A percentile compares a stretch with the other conserved stretches of the same genome.
phyloP scores from a whole-genome alignment of 2,888 invertebrate species.

The Lasioglossum calceatum region DNA sequence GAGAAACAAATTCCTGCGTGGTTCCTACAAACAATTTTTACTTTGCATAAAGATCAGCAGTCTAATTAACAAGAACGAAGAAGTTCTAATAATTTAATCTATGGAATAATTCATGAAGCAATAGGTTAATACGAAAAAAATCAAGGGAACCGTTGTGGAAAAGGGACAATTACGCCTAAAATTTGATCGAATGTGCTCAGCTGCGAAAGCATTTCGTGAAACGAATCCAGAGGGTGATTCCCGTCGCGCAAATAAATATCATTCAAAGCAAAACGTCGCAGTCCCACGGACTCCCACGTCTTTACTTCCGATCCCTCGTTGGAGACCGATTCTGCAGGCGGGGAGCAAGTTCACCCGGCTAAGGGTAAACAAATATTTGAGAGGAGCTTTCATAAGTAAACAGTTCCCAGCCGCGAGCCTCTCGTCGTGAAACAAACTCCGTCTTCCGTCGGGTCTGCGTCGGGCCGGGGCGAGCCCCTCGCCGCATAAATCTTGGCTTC shows the following conservation, averaged over 20 bases:
- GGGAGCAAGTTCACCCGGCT: slow-evolving; percentile 45
- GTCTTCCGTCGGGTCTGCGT: slow-evolving; percentile 16
- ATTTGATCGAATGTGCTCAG: neutral
- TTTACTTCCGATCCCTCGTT: slow-evolving; percentile 14
- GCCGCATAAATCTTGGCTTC: slow-evolving; percentile 23
- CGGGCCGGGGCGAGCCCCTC: neutral
- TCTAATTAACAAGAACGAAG: neutral
- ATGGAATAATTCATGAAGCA: neutral
- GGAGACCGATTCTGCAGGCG: slow-evolving; percentile 40
- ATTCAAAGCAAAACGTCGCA: slow-evolving; percentile 18
- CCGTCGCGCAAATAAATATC: slow-evolving; percentile 36
- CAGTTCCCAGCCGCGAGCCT: slow-evolving; percentile 53
- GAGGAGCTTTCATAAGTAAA: slow-evolving; percentile 61
- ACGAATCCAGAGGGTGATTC: neutral
- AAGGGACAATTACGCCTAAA: neutral
- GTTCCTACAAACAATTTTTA: too few species aligned
- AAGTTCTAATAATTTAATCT: neutral
- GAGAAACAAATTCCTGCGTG: too few species aligned
- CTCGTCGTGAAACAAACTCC: slow-evolving; percentile 52
- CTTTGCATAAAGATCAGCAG: too few species aligned
- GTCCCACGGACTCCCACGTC: neutral
- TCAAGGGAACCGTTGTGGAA: neutral
- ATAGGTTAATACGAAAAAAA: neutral
- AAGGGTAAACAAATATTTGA: slow-evolving; percentile 70
- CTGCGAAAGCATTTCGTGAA: neutral